Conservation (phyloP, 2,113 vertebrate genomes). For the Heterotilapia buettikoferi region DNA sequence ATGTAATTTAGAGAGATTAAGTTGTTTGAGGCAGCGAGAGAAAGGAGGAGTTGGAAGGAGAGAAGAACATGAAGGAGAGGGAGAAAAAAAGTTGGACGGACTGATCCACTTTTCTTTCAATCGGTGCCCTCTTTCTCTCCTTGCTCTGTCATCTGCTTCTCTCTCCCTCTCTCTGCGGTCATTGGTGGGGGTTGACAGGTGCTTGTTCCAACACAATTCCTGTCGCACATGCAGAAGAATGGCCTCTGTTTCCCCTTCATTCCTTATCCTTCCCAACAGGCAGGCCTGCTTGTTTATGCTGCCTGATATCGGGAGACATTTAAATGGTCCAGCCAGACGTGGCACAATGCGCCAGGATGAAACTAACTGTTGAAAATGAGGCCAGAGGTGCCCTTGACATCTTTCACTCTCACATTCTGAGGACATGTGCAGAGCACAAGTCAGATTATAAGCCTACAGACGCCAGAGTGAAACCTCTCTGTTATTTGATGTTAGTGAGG, state of each 20-base stretch:
- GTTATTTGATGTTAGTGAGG: conserved; percentile 20
- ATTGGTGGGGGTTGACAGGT: conserved; percentile 60
- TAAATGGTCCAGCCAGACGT: conserved; percentile 51
- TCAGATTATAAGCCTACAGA: conserved; percentile 18
- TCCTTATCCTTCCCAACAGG: conserved; percentile 53
- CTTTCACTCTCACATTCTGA: conserved; percentile 6
- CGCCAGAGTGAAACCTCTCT: neutral
- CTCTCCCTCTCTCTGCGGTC: conserved; percentile 28
- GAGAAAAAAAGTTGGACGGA: neutral
- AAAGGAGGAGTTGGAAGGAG: neutral
- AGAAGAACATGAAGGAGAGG: neutral
- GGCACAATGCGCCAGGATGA: conserved; percentile 42
- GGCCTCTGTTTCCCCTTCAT: conserved; percentile 46
- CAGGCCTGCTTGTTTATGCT: conserved; percentile 62
- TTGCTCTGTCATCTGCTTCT: neutral
- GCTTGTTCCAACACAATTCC: conserved; percentile 68
- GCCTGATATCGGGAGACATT: conserved; percentile 56
- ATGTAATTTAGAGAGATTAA: conserved; percentile 31
- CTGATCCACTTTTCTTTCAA: neutral
- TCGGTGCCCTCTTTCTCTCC: neutral
- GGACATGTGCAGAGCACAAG: conserved; percentile 2
- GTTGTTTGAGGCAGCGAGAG: conserved; percentile 21
- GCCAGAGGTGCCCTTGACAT: conserved; percentile 39
- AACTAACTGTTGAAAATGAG: conserved; percentile 45
- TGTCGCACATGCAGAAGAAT: conserved; percentile 59